phyloP scores from a whole-genome alignment of 35 echinoderm and acorn worm species.

The Lytechinus pictus region DNA sequence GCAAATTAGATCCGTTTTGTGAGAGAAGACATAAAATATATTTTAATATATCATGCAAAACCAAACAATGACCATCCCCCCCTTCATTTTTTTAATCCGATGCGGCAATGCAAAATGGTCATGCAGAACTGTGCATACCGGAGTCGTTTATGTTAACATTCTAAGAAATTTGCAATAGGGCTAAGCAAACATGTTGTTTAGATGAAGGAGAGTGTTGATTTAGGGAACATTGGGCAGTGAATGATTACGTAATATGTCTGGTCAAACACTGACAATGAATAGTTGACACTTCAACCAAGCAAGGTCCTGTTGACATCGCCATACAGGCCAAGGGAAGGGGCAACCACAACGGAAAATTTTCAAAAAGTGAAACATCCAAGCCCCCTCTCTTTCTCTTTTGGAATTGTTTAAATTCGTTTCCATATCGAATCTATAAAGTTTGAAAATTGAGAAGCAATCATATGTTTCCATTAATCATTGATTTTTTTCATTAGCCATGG shows the following conservation, averaged over 20 bases:
- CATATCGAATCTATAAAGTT: too few species aligned
- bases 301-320: background rate
- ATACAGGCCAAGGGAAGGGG: background rate
- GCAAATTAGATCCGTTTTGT: too few species aligned
- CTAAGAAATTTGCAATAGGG: background rate
- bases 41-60: too few species aligned
- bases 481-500: too few species aligned
- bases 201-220: background rate
- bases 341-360: too few species aligned
- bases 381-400: too few species aligned
- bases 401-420: too few species aligned
- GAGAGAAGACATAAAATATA: too few species aligned
- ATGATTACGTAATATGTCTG: background rate
- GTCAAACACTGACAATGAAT: background rate
- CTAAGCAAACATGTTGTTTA: background rate
- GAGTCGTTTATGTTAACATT: background rate
- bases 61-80: background rate
- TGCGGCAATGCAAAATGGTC: background rate
- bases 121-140: background rate
- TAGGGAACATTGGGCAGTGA: background rate
- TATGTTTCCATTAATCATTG: too few species aligned
- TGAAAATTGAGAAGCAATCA: too few species aligned
- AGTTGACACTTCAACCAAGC: background rate
- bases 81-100: too few species aligned
- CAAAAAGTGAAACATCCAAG: too few species aligned